phyloP scores from a whole-genome alignment of 1,140 invertebrate species.

The Neuroterus valhalla region DNA sequence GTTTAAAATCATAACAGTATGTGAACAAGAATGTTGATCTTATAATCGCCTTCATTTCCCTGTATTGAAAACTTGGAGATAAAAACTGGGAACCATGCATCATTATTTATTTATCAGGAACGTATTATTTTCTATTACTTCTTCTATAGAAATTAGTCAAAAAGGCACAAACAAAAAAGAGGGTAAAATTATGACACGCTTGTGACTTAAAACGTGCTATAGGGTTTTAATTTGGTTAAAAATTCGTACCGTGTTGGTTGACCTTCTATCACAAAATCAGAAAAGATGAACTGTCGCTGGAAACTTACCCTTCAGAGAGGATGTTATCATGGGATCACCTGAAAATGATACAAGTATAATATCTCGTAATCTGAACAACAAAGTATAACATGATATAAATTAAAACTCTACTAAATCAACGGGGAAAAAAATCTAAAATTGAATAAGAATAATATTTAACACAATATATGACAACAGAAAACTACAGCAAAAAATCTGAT shows the following conservation, averaged over 20 bases:
- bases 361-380: constrained; percentile 47
- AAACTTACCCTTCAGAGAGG: constrained; percentile 75
- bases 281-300: constrained; percentile 59
- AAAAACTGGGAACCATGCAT: background rate
- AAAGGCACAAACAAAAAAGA: background rate
- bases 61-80: background rate
- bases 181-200: constrained; percentile 32
- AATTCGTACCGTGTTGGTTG: constrained; percentile 44
- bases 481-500: too few relatives aligned
- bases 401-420: constrained; percentile 4
- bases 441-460: too few relatives aligned
- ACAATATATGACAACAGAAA: too few relatives aligned
- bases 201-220: constrained; percentile 29
- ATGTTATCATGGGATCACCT: constrained; percentile 76
- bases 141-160: background rate
- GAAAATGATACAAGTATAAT: constrained; percentile 73
- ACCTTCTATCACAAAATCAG: constrained; percentile 53
- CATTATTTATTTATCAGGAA: background rate
- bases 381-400: background rate
- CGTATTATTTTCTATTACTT: background rate
- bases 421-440: background rate
- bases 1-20: too few relatives aligned
- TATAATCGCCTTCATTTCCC: too few relatives aligned
- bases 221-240: constrained; percentile 36
- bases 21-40: too few relatives aligned